Percentiles rank a stretch among this genome's conserved stretches.
Conservation (phyloP, 2,888 invertebrate species). For the Latrodectus hesperus region DNA sequence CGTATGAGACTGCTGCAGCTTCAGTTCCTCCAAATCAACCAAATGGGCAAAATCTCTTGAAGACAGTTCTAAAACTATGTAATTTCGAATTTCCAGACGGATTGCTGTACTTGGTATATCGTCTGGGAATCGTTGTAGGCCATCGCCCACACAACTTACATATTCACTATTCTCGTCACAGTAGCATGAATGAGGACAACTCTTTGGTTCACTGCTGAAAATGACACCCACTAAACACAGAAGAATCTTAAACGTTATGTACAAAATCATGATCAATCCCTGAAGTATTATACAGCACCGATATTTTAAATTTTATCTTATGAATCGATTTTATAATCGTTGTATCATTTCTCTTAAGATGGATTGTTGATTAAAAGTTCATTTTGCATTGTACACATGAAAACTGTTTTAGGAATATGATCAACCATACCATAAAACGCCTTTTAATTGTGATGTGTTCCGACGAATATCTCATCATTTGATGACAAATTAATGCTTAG, state of each 20-base stretch:
- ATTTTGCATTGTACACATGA: no score
- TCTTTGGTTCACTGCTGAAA: background rate
- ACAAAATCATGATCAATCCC: background rate
- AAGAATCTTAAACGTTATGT: background rate
- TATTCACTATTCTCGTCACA: slow-evolving; percentile 71
- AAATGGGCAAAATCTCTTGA: slow-evolving; percentile 55
- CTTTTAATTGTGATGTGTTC: no score
- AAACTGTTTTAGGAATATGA: no score
- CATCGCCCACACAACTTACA: slow-evolving; percentile 72
- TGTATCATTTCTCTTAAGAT: no score
- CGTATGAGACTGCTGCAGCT: slow-evolving; percentile 76
- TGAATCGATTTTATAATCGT: no score
- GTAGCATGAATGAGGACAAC: slow-evolving; percentile 72
- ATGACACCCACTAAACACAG: background rate
- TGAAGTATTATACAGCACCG: no score
- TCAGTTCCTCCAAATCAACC: slow-evolving; percentile 71
- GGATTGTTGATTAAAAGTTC: no score
- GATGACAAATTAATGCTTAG: no score
- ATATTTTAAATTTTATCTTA: no score
- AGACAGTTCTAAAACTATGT: slow-evolving; percentile 60
- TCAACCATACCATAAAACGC: no score
- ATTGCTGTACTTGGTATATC: slow-evolving; percentile 69
- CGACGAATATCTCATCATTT: no score
- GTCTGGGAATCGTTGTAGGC: slow-evolving; percentile 70
- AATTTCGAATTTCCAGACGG: slow-evolving; percentile 72